Evolutionary conservation across 2,888 invertebrate genomes (phyloP).

Genomic region (Scelioninae gen. 2): DNA sequence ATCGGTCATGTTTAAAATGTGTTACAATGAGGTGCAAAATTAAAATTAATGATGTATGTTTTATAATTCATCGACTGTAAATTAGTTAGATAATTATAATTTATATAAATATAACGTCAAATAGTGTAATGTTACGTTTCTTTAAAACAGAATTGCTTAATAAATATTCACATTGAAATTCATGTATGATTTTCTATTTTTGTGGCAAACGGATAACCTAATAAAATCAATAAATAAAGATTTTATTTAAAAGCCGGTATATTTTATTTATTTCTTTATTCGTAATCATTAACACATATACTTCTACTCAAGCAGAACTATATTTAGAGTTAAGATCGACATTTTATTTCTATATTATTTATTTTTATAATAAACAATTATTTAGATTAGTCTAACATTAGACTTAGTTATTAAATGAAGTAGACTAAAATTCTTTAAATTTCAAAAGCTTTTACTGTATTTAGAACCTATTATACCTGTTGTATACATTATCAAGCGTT

Average conservation of each 20-base stretch:
- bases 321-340: too few relatives aligned
- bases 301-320: too few relatives aligned
- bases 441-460: slow-evolving; percentile 27
- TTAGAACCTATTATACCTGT: slow-evolving; percentile 25
- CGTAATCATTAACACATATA: too few relatives aligned
- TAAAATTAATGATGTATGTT: slow-evolving; percentile 45
- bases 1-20: slow-evolving; percentile 38
- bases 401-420: slow-evolving; percentile 2
- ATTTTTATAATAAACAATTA: slow-evolving; percentile 1
- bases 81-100: slow-evolving; percentile 51
- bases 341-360: slow-evolving; percentile 1
- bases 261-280: too few relatives aligned
- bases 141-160: slow-evolving; percentile 42
- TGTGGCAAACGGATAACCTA: slow-evolving; percentile 28
- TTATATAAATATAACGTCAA: slow-evolving; percentile 41
- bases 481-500: slow-evolving; percentile 13
- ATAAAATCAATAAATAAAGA: slow-evolving; percentile 25
- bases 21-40: slow-evolving; percentile 39
- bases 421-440: slow-evolving; percentile 1
- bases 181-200: slow-evolving; percentile 45
- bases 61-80: slow-evolving; percentile 55
- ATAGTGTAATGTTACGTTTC: slow-evolving; percentile 55
- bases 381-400: slow-evolving; percentile 33
- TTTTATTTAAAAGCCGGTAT: slow-evolving; percentile 31
- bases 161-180: slow-evolving; percentile 53